Evolutionary conservation across 35 echinoderm and acorn worm species (phyloP), one percentile per base, ranked within the genome.

Genomic region (Holothuria glaberrima): DNA sequence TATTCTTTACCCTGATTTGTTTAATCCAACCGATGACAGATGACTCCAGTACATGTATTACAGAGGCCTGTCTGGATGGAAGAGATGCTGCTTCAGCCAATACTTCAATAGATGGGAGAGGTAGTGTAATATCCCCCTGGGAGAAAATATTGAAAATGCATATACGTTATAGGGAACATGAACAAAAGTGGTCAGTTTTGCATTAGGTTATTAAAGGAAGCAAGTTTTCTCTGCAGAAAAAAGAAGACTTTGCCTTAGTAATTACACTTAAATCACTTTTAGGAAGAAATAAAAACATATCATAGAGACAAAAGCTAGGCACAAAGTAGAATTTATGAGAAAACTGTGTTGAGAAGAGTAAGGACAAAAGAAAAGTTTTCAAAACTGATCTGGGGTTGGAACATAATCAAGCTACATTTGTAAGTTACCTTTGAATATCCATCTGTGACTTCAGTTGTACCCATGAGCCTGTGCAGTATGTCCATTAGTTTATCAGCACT

Each of bases 21-120:
- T 99, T 99, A 64, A 99, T 99, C 97, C 97, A 99, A n/a, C 97
- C 93, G 30, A 99, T 94, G 0, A 99, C 97, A 18, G 97, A 93
- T 22, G 97, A 93, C 54, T 99, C 97, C 59, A 99, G 60, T 10
- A 99, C 97, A 86, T 99, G 97, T n/a, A 99, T 95, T 13, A 99
- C 97, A 35, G 97, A 94, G 24, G 97, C 89, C 28, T 94, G 85
- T 71, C 97, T 90, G 74, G 82, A 91, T 27, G 88, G 82, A 16
- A 86, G 57, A 12, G 82, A 69, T 10, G 97, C 97, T 28, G 97
- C 97, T 60, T 99, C 97, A 27, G 97, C 90, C 60, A 99, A 59
- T 14, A 99, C 97, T 71, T 99, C 97, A 89, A 99, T 99, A 75
- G 97, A 99, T 5, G 97, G 97, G 20, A 99, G 71, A 0, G 97